Evolutionary conservation across 2,888 invertebrate species (phyloP), one percentile per base, ranked within the genome.

Genomic region (Pandemis cinnamomeana): DNA sequence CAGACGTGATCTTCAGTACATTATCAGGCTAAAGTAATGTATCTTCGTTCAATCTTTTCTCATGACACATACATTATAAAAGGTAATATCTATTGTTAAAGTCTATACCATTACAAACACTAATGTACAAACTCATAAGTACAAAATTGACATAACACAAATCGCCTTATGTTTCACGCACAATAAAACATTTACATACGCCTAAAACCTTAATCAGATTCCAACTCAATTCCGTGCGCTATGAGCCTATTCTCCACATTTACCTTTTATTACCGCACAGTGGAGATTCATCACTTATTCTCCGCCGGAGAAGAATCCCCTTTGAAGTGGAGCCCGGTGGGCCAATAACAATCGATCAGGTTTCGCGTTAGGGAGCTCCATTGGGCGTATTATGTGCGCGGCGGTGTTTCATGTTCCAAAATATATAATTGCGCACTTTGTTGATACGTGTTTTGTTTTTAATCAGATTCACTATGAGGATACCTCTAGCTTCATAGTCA

Each of bases 281-380:
- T 74, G 78, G 71, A 75, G 62, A 73, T 71, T 77, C 78, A 76
- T 77, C 78, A 72, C 70, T 71, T 72, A 62, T 70, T 75, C 74
- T 64, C 63, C 41, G 53, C 55, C 41, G 62, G 42, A 60, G 53
- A 78, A 75, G 75, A 73, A 74, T 74, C 79, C 79, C 80, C 80
- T 80, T 81, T 80, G 80, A 83, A 82, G 81, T 79, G 77, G 51
- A 73, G 64, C 80, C 69, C 77, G 77, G 80, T 80, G 80, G 81
- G 80, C 82, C 80, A 83, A 83, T 85, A 82, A 81, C 82, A 83
- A 83, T 84, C 82, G 83, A 84, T 84, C 82, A 80, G 77, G 77
- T 73, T 75, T 78, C 78, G 78, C 75, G 67, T 68, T 58, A 58
- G 42, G 48, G 36, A 69, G 61, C 41, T 41, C 48, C 15, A 64